Evolutionary conservation across 2,113 vertebrate species (phyloP).

Genomic region (Notothenia rossii): DNA sequence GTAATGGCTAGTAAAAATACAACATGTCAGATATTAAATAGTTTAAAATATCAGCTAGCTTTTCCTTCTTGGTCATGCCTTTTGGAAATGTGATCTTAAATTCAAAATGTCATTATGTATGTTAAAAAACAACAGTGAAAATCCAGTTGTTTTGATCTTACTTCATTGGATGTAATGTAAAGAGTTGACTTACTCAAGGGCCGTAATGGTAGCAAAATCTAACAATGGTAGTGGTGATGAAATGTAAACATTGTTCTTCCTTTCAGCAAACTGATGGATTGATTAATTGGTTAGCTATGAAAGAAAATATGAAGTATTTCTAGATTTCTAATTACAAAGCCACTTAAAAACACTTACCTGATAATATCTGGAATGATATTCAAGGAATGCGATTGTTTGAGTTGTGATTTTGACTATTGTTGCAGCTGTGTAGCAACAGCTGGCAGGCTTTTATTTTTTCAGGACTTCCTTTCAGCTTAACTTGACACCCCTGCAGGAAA

Average conservation of each 20-base stretch:
- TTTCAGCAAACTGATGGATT: neutral
- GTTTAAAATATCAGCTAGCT: neutral
- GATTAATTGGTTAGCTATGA: neutral
- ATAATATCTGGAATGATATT: neutral
- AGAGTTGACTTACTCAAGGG: neutral
- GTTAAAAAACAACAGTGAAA: neutral
- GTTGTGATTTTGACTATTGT: constrained; percentile 20
- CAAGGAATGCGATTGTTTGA: neutral
- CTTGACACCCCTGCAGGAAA: constrained; percentile 57
- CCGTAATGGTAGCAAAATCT: neutral
- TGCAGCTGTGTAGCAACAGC: constrained; percentile 48
- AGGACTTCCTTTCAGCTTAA: constrained; percentile 39
- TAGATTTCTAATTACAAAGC: neutral
- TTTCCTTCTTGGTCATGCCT: neutral
- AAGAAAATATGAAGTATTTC: neutral
- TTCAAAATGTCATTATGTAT: neutral
- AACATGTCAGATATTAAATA: neutral
- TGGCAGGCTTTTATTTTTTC: neutral
- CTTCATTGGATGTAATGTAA: neutral
- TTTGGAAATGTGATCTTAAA: neutral
- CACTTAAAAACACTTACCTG: neutral
- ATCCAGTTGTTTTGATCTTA: neutral
- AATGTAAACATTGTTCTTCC: neutral
- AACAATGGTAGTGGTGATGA: neutral
- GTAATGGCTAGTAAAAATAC: neutral